These are phyloP conservation scores for Sylvilagus floridanus DNA, from an alignment of 2,797 vertebrate species.

Conservation along the genomic window DNA sequence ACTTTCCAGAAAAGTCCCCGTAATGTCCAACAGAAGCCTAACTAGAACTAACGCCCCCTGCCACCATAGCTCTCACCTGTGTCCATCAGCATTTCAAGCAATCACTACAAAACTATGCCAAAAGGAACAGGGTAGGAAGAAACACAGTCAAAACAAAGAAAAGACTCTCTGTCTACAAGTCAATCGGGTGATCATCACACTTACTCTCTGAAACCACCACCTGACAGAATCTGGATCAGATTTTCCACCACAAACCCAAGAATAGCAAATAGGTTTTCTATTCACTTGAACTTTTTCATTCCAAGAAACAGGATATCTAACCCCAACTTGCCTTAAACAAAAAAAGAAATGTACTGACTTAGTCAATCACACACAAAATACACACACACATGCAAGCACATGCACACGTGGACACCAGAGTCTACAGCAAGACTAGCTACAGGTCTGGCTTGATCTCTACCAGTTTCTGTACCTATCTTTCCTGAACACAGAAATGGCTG, in stretches of 20 bases:
- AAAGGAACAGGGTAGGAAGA: background rate
- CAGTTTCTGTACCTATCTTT: background rate
- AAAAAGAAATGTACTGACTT: background rate
- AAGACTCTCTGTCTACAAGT: background rate
- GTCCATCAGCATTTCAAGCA: background rate
- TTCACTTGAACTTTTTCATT: background rate
- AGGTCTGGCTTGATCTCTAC: background rate
- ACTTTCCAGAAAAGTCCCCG: background rate
- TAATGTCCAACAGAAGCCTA: background rate
- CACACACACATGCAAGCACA: background rate
- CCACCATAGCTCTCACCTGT: background rate
- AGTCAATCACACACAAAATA: background rate
- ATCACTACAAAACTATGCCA: background rate
- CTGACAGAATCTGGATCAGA: background rate
- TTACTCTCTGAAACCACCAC: background rate
- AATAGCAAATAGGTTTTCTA: background rate
- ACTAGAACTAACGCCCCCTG: background rate
- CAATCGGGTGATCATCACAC: background rate
- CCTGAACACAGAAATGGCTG: background rate
- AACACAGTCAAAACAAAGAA: slow-evolving; percentile 23
- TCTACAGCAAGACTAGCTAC: background rate
- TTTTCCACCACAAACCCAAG: background rate
- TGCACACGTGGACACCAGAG: background rate
- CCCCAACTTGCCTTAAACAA: background rate
- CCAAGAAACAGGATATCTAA: background rate